Evolutionary conservation across 35 echinoderm and acorn worm genomes (phyloP), one percentile per base, ranked within the genome.

Genomic region (Holothuria glaberrima): DNA sequence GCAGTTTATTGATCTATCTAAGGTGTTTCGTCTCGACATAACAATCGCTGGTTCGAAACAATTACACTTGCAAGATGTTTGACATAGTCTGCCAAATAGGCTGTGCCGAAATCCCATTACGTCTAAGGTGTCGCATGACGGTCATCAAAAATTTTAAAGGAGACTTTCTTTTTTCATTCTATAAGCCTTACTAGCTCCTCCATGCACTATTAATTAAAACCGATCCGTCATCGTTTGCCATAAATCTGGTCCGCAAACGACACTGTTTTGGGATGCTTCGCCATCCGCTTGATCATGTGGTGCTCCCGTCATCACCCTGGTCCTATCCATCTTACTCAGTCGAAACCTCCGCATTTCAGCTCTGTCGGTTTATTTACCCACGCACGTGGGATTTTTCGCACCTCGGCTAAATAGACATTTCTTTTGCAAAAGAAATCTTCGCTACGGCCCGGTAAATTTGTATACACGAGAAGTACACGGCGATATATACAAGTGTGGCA

Each of bases 351-450:
- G 21, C 46, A 46, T 82, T 54, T 57, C 24, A 29, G n/a, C 6
- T 32, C 28, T 17, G 57, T 28, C 80, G 46, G 80, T 84, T 84
- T 84, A 84, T 84, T 84, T 84, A 84, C 80, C 80, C 61, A 59
- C 59, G 80, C 80, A 84, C 59, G 80, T 84, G 80, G 59, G 80
- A 84, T 84, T 84, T 67, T 84, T 84, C 80, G 80, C 80, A 84
- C 80, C 80, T 84, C 80, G 80, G 54, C 80, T 84, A 84, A 84
- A 84, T 84, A 59, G 80, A 84, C 80, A 84, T 84, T 84, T 84
- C 80, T 84, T 63, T 84, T 84, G 80, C 80, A 59, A 84, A 84
- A 84, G 80, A 84, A 84, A 84, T 84, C 52, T 84, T 84, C 80
- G 80, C 52, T 29, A 84, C 59, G 80, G 80, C 25, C 80, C 66